Evolutionary conservation across 2,888 invertebrate genomes (phyloP).

Genomic region (Lypha dubia): DNA sequence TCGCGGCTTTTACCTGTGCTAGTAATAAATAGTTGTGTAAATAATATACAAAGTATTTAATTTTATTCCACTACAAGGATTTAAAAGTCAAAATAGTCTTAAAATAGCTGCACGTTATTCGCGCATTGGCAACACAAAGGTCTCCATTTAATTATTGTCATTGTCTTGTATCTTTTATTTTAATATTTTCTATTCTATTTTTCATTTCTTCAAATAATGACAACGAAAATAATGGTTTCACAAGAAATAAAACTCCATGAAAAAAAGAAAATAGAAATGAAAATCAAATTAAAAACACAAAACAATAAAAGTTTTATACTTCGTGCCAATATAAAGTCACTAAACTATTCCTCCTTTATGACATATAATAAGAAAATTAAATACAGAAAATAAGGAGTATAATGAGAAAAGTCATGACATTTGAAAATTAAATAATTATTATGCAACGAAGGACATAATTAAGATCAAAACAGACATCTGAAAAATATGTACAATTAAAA

Average conservation of each 20-base stretch:
- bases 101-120: too few relatives aligned
- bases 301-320: conserved; percentile 18
- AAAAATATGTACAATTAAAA: too few relatives aligned
- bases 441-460: conserved; percentile 57
- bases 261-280: neutral
- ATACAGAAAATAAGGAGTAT: neutral
- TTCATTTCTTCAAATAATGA: neutral
- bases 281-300: conserved; percentile 3
- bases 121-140: too few relatives aligned
- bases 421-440: conserved; percentile 51
- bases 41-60: too few relatives aligned
- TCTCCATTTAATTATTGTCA: neutral
- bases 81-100: too few relatives aligned
- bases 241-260: conserved; percentile 24
- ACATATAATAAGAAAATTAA: conserved; percentile 31
- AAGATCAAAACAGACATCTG: neutral
- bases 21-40: too few relatives aligned
- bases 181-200: neutral
- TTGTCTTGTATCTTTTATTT: neutral
- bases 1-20: too few relatives aligned
- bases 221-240: conserved; percentile 3
- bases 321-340: conserved; percentile 7
- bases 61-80: too few relatives aligned
- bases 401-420: conserved; percentile 57
- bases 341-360: conserved; percentile 19